Base-by-base conservation (phyloP, 2,888 invertebrate species). In the Acleris laterana region DNA sequence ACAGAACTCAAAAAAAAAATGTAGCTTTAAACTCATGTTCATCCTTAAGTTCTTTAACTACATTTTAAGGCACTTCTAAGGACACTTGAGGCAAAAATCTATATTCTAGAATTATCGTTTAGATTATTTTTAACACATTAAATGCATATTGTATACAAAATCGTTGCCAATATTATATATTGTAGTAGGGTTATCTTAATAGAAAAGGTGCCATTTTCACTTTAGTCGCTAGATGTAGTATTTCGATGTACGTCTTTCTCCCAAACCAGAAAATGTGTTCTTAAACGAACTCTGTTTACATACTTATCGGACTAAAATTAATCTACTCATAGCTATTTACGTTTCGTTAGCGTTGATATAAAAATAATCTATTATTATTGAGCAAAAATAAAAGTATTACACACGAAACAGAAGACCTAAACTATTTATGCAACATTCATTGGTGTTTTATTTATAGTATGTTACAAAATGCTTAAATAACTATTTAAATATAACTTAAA, bases 401-500 rank as follows among this genome's bases (percentile, higher is more conserved):
- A 57, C 61, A 68, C 70, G 74, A 67, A 70, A 74, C 67, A 74
- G 69, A 79, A 75, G 74, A 73, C 77, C 79, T 76, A 65, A 70
- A 70, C 69, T 74, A 72, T 71, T 70, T 72, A 76, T 82, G 77
- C 82, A 85, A 79, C 80, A 78, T 80, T 90, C 88, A 90, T 91
- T 90, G 90, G 89, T 90, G 84, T 80, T 77, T 76, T 70, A 74
- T 72, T 70, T 77, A 77, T 63, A 63, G 68, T 75, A 75, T 64
- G 59, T 68, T 48, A 68, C 58, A 68, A 46, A 46, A 62, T 50
- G 38, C 52, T 62, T 60, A 68, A 20, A 48, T 52, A 22, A 55
- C 58, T 59, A 52, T 51, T 6, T 46, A 22, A 63, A 61, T 69
- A 56, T 62, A 49, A 63, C 61, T 70, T 66, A 19, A 22, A 32